Conservation (phyloP, 2,888 invertebrate genomes). For the Pyrochroa serraticornis region DNA sequence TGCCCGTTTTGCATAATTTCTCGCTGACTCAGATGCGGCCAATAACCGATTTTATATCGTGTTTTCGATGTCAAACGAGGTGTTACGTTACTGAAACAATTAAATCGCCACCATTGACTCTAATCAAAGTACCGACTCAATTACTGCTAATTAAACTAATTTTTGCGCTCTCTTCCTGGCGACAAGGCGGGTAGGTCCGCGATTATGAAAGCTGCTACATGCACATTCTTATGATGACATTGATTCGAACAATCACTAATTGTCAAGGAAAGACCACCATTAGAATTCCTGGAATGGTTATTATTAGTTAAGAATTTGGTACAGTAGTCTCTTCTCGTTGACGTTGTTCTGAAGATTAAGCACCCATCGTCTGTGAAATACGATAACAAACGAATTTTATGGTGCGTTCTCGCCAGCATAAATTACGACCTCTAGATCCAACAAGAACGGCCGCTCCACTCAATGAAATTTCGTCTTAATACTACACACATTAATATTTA, state of each 20-base stretch:
- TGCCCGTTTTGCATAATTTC: conserved; percentile 40
- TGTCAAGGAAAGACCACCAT: no score
- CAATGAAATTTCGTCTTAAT: background rate
- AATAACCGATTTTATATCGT: conserved; percentile 35
- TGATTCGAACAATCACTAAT: no score
- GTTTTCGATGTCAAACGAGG: conserved; percentile 3
- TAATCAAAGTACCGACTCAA: no score
- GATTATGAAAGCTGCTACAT: no score
- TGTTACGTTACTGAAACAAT: background rate
- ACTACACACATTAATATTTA: no score
- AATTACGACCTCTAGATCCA: background rate
- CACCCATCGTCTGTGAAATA: conserved; percentile 18
- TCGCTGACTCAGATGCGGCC: conserved; percentile 38
- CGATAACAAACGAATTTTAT: conserved; percentile 13
- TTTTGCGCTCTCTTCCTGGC: no score
- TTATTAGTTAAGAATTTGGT: background rate
- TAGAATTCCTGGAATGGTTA: background rate
- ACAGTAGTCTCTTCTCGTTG: conserved; percentile 6
- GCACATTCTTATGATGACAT: no score
- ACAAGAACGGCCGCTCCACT: background rate
- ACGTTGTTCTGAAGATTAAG: conserved; percentile 1
- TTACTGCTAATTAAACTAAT: background rate
- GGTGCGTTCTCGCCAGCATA: conserved; percentile 5
- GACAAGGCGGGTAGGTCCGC: no score
- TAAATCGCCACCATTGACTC: background rate